Evolutionary conservation across 2,888 invertebrate species (phyloP), one percentile per base, ranked within the genome.

Genomic region (Parochlus steinenii): DNA sequence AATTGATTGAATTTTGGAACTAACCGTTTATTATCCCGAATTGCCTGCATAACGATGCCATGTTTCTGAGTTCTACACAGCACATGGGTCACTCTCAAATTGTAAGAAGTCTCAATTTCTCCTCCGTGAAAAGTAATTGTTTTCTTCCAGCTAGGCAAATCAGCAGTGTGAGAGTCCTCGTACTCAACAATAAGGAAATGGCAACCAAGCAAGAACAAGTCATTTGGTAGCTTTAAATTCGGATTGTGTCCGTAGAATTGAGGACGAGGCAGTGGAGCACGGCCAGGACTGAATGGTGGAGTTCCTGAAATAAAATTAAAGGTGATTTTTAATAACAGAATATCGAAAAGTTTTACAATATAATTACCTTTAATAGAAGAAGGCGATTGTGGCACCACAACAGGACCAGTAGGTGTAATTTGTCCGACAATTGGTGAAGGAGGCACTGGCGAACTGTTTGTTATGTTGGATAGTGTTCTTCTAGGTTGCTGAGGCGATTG

Each of bases 171-270:
- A n/a, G 69, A 69, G 43, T 69, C 65, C 42, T 82, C 80, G 49
- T 85, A 85, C 48, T 86, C 86, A 44, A 78, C 76, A 42, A 87
- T 79, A 41, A 79, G 81, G 53, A 97, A 95, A 22, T 92, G 80
- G 55, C 93, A 95, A 6, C 93, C 95, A 20, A 92, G 63, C 29
- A 97, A 61, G 58, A 89, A 93, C 36, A 89, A 63, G 47, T 92
- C 87, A 0, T 80, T 73, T 7, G 93, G 92, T 43, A 85, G 63
- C 62, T 85, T 87, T 30, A 89, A 63, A 54, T 82, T 82, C 8
- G 87, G 87, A 61, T 92, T 92, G 62, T 93, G 92, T 0, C 92
- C 89, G 56, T 83, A 87, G 58, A 85, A 89, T 48, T 85, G 82
- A 10, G 77, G 73, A 10, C 76, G 68, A 2, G 74, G 71, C 44